phyloP scores from a whole-genome alignment of 2,797 vertebrate species.

The Sebastes aleutianus region DNA sequence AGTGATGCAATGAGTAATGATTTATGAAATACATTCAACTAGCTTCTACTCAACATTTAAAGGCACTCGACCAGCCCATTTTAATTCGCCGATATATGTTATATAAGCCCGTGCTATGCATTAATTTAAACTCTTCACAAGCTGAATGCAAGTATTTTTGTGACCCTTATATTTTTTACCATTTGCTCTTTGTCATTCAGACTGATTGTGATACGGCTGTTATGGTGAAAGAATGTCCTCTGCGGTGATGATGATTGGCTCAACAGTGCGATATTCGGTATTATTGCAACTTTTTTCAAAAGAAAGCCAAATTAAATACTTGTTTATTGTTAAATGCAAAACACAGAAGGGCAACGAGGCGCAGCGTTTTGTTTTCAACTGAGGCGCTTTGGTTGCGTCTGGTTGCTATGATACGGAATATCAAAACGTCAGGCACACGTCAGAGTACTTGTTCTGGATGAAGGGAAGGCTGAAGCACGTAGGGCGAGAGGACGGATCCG shows the following conservation, averaged over 20 bases:
- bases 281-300: too few relatives aligned
- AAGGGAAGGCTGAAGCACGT: neutral
- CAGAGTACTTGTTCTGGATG: neutral
- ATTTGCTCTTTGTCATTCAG: neutral
- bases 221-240: neutral
- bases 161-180: neutral
- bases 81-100: slow-evolving; percentile 1
- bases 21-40: slow-evolving; percentile 31
- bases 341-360: too few relatives aligned
- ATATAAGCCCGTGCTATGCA: neutral
- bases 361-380: too few relatives aligned
- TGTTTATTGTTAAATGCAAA: too few relatives aligned
- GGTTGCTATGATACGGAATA: too few relatives aligned
- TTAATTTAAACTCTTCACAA: slow-evolving; percentile 18
- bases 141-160: slow-evolving; percentile 10
- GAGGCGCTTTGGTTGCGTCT: too few relatives aligned
- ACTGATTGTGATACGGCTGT: neutral
- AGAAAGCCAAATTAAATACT: too few relatives aligned
- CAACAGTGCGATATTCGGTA: too few relatives aligned
- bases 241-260: too few relatives aligned
- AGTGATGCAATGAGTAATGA: slow-evolving; percentile 35
- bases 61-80: slow-evolving; percentile 36
- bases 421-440: neutral
- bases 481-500: neutral
- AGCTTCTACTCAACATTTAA: slow-evolving; percentile 38